Conservation (phyloP, 1,140 invertebrate species). For the Amyelois transitella region DNA sequence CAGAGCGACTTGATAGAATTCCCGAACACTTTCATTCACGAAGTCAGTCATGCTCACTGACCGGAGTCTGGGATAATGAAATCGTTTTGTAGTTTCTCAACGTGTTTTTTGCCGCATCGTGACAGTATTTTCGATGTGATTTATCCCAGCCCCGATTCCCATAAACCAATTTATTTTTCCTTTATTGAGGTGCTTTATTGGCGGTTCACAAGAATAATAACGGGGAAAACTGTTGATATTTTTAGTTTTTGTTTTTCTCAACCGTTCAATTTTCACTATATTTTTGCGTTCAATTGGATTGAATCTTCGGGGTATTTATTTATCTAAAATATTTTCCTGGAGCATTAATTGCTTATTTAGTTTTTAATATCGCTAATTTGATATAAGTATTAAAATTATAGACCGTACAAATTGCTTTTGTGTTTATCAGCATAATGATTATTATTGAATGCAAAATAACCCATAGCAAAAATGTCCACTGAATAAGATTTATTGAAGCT, state of each 20-base stretch:
- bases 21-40: conserved; percentile 1
- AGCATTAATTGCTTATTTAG: no score
- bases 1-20: not conserved
- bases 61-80: conserved; percentile 53
- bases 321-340: no score
- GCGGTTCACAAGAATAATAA: conserved; percentile 15
- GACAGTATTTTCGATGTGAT: conserved; percentile 64
- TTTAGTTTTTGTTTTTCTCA: not conserved
- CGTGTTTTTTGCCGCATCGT: conserved; percentile 53
- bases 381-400: no score
- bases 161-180: conserved; percentile 58
- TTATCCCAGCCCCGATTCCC: conserved; percentile 57
- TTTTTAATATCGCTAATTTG: no score
- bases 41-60: conserved; percentile 56
- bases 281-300: no score
- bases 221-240: not conserved
- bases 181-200: conserved; percentile 30
- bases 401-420: no score
- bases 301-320: no score
- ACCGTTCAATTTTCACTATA: not conserved
- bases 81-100: conserved; percentile 32
- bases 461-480: not conserved
- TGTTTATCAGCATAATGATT: not conserved
- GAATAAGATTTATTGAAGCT: not conserved
- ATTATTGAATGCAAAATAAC: not conserved